phyloP scores from a whole-genome alignment of 2,888 invertebrate species.

The Drosophila subquinaria region DNA sequence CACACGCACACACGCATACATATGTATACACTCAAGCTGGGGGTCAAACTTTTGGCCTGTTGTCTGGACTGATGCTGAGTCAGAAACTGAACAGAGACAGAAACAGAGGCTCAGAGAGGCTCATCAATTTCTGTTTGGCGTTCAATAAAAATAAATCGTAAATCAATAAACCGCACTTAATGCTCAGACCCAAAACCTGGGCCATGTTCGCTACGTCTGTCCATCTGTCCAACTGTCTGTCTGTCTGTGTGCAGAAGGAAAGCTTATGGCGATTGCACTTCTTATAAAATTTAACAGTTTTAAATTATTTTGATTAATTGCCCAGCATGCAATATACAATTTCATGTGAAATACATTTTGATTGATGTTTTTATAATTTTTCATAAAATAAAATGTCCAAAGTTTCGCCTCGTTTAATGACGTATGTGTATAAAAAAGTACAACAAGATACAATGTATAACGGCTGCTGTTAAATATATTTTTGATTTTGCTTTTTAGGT shows the following conservation, averaged over 20 bases:
- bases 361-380: slow-evolving; percentile 80
- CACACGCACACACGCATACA: neutral
- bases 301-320: slow-evolving; percentile 74
- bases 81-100: slow-evolving; percentile 16
- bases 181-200: slow-evolving; percentile 49
- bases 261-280: slow-evolving; percentile 29
- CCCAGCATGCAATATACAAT: slow-evolving; percentile 44
- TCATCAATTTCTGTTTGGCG: slow-evolving; percentile 70
- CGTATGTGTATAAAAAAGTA: slow-evolving; percentile 16
- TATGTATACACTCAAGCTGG: slow-evolving; percentile 22
- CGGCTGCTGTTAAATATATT: slow-evolving; percentile 8
- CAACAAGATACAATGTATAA: slow-evolving; percentile 4
- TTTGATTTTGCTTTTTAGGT: slow-evolving; percentile 1
- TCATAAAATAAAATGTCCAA: slow-evolving; percentile 5
- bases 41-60: slow-evolving; percentile 75
- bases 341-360: slow-evolving; percentile 66
- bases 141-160: slow-evolving; percentile 79
- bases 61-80: slow-evolving; percentile 49
- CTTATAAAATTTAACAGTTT: slow-evolving; percentile 65
- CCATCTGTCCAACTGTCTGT: neutral
- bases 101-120: slow-evolving; percentile 32
- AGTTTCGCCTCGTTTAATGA: slow-evolving; percentile 4
- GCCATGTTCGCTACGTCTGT: slow-evolving; percentile 20
- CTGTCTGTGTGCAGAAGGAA: slow-evolving; percentile 8
- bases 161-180: slow-evolving; percentile 74